Evolutionary conservation across 2,797 vertebrate genomes (phyloP).

Genomic region (Anomalospiza imberbis): DNA sequence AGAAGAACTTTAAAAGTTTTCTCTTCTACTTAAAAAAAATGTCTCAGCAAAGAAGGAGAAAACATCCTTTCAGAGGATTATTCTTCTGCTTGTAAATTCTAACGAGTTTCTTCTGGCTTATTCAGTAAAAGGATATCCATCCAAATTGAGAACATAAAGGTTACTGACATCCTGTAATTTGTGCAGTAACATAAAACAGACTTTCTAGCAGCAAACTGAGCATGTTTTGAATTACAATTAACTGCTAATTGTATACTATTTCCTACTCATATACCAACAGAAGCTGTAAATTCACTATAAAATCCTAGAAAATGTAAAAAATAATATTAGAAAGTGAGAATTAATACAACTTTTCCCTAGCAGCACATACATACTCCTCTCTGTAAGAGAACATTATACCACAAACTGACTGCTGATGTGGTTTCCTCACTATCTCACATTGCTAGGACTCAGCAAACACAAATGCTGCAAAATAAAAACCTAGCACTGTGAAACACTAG

Average conservation of each 20-base stretch:
- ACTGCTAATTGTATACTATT: neutral
- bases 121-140: neutral
- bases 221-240: conserved; percentile 18
- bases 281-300: neutral
- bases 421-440: neutral
- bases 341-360: neutral
- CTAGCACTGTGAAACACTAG: neutral
- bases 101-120: neutral
- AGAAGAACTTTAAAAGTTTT: neutral
- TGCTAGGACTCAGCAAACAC: neutral
- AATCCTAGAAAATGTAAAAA: neutral
- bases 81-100: neutral
- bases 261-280: neutral
- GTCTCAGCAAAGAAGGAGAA: neutral
- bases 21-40: neutral
- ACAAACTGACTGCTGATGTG: neutral
- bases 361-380: neutral
- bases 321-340: neutral
- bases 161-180: conserved; percentile 14
- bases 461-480: neutral
- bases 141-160: conserved; percentile 10
- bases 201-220: neutral
- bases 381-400: neutral
- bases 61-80: neutral
- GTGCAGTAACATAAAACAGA: neutral